Evolutionary conservation across 2,113 vertebrate genomes (phyloP).

Genomic region (Orycteropus afer): DNA sequence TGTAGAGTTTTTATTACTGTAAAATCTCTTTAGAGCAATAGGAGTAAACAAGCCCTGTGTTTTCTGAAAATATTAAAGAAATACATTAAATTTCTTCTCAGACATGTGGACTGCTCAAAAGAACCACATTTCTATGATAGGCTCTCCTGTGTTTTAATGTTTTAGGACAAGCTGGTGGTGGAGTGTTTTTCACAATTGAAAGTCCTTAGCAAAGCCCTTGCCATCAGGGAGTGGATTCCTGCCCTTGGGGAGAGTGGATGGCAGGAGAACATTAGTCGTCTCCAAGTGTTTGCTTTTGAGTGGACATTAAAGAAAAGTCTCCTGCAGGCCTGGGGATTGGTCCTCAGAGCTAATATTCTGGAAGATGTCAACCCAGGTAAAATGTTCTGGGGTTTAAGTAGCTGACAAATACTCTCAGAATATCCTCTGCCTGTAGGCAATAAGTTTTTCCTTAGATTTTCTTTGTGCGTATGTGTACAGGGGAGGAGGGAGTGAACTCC

Average conservation of each 20-base stretch:
- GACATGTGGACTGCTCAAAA: not conserved
- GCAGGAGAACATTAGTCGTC: slow-evolving; percentile 88
- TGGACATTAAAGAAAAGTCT: slow-evolving; percentile 90
- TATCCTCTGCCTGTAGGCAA: not conserved
- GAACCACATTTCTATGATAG: not conserved
- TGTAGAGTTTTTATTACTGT: not conserved
- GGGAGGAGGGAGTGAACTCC: not conserved
- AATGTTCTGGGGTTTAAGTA: slow-evolving; percentile 13
- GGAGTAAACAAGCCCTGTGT: not conserved
- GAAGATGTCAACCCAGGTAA: slow-evolving; percentile 91
- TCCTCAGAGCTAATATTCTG: slow-evolving; percentile 91
- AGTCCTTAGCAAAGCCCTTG: slow-evolving; percentile 87
- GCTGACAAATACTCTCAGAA: not conserved
- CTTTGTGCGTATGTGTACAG: not conserved
- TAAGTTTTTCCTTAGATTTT: not conserved
- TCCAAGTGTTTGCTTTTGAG: slow-evolving; percentile 88
- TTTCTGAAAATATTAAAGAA: slow-evolving; percentile 1
- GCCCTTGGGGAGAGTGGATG: slow-evolving; percentile 80
- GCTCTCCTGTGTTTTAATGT: slow-evolving; percentile 15
- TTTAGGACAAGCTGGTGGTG: slow-evolving; percentile 90
- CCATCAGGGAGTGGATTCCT: slow-evolving; percentile 84
- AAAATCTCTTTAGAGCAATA: not conserved
- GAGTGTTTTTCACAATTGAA: slow-evolving; percentile 90
- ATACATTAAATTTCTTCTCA: not conserved
- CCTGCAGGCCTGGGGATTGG: slow-evolving; percentile 90